Evolutionary conservation across 2,113 vertebrate genomes (phyloP).

Genomic region (Tympanuchus pallidicinctus): DNA sequence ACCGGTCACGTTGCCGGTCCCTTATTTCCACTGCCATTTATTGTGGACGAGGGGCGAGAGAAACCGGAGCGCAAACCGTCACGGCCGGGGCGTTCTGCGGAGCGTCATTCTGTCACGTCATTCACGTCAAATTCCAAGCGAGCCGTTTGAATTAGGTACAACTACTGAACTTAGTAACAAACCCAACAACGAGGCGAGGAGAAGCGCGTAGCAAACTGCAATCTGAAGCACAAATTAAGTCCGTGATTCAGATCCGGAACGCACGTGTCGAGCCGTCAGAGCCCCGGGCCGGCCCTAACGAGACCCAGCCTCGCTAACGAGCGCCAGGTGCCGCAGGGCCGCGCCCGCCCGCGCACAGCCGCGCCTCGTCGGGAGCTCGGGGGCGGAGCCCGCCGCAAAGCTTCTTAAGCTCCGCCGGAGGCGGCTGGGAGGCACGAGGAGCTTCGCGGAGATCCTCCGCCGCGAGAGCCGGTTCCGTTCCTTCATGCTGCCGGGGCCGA

Average conservation of each 20-base stretch:
- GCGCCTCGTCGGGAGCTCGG: no score
- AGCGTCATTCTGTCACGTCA: background rate
- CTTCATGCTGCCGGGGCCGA: no score
- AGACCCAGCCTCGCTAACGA: background rate
- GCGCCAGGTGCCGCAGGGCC: background rate
- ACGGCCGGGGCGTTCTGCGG: background rate
- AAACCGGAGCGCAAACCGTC: background rate
- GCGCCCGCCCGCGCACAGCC: no score
- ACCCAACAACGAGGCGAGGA: background rate
- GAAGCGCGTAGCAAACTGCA: background rate
- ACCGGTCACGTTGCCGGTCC: no score
- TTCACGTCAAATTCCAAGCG: background rate
- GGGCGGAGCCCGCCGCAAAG: no score
- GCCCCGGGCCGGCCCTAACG: background rate
- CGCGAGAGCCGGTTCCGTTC: no score
- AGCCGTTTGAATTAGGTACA: background rate
- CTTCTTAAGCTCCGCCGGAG: no score
- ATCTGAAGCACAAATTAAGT: background rate
- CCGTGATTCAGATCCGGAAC: background rate
- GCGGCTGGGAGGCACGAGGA: no score
- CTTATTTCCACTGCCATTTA: no score
- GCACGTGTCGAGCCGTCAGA: background rate
- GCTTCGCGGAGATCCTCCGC: no score
- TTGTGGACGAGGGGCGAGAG: background rate
- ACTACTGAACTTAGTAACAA: background rate